Percentiles rank a stretch among this genome's conserved stretches.
These are phyloP conservation scores for Pungitius pungitius DNA, from an alignment of 2,113 vertebrate species.

Conservation along the genomic window DNA sequence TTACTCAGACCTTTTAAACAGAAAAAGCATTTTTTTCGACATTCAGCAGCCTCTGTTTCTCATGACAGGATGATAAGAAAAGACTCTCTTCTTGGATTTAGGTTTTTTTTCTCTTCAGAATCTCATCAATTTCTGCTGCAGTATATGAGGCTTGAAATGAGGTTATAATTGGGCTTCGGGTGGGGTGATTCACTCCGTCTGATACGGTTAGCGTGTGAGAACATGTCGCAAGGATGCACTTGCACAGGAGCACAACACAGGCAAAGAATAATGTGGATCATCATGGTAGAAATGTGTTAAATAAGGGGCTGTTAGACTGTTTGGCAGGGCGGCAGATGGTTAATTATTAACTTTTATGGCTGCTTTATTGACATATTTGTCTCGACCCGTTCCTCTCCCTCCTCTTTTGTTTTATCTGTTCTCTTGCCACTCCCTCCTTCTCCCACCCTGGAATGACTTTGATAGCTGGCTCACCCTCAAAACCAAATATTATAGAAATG, in stretches of 20 bases:
- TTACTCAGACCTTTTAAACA: conserved; percentile 22
- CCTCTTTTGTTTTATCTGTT: background rate
- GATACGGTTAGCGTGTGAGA: background rate
- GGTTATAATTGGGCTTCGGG: background rate
- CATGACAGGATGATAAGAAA: background rate
- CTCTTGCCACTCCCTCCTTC: background rate
- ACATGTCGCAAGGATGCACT: background rate
- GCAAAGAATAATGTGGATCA: background rate
- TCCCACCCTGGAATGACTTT: conserved; percentile 21
- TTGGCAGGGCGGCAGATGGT: background rate
- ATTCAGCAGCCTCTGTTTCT: conserved; percentile 24
- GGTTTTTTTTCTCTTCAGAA: conserved; percentile 19
- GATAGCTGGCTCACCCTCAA: conserved; percentile 21
- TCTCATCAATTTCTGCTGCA: conserved; percentile 3
- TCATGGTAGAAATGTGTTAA: background rate
- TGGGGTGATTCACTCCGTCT: background rate
- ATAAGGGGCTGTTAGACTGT: background rate
- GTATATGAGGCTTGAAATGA: conserved; percentile 13
- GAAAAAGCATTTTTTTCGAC: background rate
- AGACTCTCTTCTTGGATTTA: conserved; percentile 13
- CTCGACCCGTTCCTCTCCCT: background rate
- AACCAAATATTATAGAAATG: conserved; percentile 23
- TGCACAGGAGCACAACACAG: background rate
- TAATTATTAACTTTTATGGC: conserved; percentile 27
- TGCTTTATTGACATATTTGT: conserved; percentile 25